Conservation (phyloP, 2,797 vertebrate species). For the Typhlichthys subterraneus region DNA sequence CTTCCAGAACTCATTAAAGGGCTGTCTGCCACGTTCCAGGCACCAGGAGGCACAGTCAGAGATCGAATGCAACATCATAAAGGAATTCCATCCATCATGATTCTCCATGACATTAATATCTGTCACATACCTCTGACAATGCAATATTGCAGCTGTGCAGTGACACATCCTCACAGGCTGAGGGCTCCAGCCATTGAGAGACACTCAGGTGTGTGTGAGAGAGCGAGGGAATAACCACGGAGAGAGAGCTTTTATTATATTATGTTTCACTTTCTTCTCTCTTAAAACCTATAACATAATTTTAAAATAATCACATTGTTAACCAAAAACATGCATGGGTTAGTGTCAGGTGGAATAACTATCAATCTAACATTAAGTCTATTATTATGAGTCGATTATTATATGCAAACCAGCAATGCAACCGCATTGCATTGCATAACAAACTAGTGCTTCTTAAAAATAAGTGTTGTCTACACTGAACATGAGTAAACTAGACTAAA, state of each 20-base stretch:
- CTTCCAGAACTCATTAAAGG: constrained; percentile 75
- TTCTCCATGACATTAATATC: constrained; percentile 72
- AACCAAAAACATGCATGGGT: background rate
- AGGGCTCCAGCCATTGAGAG: constrained; percentile 41
- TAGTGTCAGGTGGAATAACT: constrained; percentile 1
- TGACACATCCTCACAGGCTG: constrained; percentile 55
- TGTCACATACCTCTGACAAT: constrained; percentile 72
- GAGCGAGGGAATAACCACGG: background rate
- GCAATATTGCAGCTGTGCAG: constrained; percentile 64
- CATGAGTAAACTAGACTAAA: too few species aligned
- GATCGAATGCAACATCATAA: constrained; percentile 71
- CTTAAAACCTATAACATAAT: background rate
- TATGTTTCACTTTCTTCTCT: constrained; percentile 1
- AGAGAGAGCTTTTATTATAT: too few species aligned
- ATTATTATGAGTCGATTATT: constrained; percentile 4
- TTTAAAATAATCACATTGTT: background rate
- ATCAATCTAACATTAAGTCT: constrained; percentile 10
- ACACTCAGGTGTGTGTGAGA: background rate
- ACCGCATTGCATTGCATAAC: too few species aligned
- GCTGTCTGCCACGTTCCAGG: constrained; percentile 65
- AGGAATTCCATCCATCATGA: constrained; percentile 77
- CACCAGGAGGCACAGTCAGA: constrained; percentile 64
- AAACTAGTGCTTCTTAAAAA: too few species aligned
- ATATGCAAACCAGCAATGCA: background rate
- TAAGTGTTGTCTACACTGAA: too few species aligned